Evolutionary conservation across 1,140 invertebrate genomes (phyloP), one percentile per base, ranked within the genome.

Genomic region (Drosophila kohkoa): DNA sequence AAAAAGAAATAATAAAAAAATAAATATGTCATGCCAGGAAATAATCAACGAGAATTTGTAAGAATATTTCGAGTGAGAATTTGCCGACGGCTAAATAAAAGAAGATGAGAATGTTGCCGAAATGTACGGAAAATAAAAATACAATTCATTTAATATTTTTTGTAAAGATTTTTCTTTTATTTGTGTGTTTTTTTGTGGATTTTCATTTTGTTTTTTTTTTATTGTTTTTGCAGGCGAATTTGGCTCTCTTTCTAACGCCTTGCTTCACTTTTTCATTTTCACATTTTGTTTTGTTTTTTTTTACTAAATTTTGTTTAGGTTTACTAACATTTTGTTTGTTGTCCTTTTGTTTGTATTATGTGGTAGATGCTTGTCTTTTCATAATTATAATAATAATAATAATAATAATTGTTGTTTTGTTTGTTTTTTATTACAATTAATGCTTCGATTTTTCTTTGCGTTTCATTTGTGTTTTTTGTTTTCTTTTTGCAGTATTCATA

Each of bases 151-250:
- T 70, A 49, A 49, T 74, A 54, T 71, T 89, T 89, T 89, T 90
- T 90, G 85, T 81, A 89, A 89, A 89, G 85, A 89, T 75, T 89
- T 89, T 88, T 89, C 76, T 87, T 90, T 89, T 89, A 89, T 89
- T 89, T 89, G 81, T 87, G 81, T 80, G 67, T 89, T 68, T 77
- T 79, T 79, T 89, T 81, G 63, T 74, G 66, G 64, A 64, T 85
- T 88, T 86, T 67, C 32, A 8, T 8, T 32, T 32, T 32, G 62
- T 62, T 67, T 30, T 43, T 59, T 62, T 82, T 88, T 82, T 69
- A 48, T 74, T 77, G 75, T 74, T 82, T 66, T 71, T 67, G 73
- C 79, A 82, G 79, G 80, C 79, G 75, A 54, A 67, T 83, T 25
- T 41, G 38, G 38, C 6, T 10, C 46, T 52, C 51, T 35, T 70